Conservation (phyloP, 2,888 invertebrate genomes). For the Rosalia funebris region DNA sequence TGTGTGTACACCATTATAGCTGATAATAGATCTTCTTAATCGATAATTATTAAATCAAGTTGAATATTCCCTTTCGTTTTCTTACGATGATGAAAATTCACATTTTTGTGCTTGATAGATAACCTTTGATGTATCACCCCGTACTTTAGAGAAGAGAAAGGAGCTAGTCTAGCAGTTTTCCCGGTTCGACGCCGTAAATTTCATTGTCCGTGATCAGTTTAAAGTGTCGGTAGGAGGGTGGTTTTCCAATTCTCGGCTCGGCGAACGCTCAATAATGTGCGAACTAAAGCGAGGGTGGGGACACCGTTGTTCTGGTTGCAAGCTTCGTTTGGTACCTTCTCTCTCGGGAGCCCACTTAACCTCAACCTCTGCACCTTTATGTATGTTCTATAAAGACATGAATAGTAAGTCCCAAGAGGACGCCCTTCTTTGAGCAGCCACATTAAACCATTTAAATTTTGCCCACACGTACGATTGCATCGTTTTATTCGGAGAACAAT, state of each 20-base stretch:
- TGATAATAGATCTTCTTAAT: too few species aligned
- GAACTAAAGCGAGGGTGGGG: conserved; percentile 68
- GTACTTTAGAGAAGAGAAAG: conserved; percentile 7
- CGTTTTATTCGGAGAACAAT: conserved; percentile 10
- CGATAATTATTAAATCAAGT: too few species aligned
- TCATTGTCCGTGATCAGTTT: conserved; percentile 63
- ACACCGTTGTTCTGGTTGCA: conserved; percentile 63
- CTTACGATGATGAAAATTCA: too few species aligned
- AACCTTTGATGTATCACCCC: conserved; percentile 10
- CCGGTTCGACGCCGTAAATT: conserved; percentile 52
- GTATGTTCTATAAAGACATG: conserved; percentile 37
- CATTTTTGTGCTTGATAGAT: too few species aligned
- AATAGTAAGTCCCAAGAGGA: conserved; percentile 32
- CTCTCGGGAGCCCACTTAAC: conserved; percentile 60
- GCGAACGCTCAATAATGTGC: conserved; percentile 72
- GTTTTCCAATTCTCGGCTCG: conserved; percentile 70
- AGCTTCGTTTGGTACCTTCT: conserved; percentile 63
- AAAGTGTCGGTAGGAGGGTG: conserved; percentile 64
- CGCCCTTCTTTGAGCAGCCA: conserved; percentile 28
- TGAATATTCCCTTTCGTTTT: too few species aligned
- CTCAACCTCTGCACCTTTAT: conserved; percentile 48
- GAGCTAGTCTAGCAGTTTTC: conserved; percentile 28
- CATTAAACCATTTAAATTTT: conserved; percentile 23
- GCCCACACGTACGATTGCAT: conserved; percentile 8
- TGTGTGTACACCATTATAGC: too few species aligned